Conservation (phyloP, 2,113 vertebrate species). For the Zeus faber region DNA sequence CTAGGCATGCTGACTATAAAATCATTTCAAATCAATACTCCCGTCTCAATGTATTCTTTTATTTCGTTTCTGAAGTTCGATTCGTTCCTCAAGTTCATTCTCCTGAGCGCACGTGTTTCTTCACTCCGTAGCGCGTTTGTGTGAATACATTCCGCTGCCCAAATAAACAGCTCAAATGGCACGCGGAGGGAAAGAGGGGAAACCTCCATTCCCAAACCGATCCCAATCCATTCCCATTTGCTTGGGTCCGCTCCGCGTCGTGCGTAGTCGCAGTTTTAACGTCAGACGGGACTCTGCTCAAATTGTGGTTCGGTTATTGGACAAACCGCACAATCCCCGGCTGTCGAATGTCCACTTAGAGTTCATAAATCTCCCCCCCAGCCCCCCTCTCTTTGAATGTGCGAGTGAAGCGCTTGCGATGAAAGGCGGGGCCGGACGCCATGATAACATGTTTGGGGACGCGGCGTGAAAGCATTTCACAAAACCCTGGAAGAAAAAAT, state of each 20-base stretch:
- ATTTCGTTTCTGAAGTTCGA: no score
- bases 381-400: constrained; percentile 29
- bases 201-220: constrained; percentile 37
- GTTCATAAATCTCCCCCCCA: constrained; percentile 49
- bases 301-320: constrained; percentile 9
- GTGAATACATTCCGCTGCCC: constrained; percentile 31
- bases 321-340: constrained; percentile 50
- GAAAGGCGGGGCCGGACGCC: constrained; percentile 15
- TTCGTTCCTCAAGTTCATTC: no score
- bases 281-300: constrained; percentile 12
- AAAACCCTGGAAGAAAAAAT: no score
- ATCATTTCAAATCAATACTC: no score
- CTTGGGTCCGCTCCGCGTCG: constrained; percentile 31
- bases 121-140: no score
- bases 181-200: constrained; percentile 27
- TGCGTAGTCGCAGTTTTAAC: constrained; percentile 45
- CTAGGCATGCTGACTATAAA: no score
- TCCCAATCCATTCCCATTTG: constrained; percentile 54
- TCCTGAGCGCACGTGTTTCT: no score
- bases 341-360: constrained; percentile 48
- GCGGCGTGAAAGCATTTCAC: constrained; percentile 32
- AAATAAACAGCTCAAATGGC: constrained; percentile 44
- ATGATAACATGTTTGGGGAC: constrained; percentile 25
- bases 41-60: no score
- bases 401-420: constrained; percentile 23